Evolutionary conservation across 2,797 vertebrate genomes (phyloP).

Genomic region (Galagoides demidoff): DNA sequence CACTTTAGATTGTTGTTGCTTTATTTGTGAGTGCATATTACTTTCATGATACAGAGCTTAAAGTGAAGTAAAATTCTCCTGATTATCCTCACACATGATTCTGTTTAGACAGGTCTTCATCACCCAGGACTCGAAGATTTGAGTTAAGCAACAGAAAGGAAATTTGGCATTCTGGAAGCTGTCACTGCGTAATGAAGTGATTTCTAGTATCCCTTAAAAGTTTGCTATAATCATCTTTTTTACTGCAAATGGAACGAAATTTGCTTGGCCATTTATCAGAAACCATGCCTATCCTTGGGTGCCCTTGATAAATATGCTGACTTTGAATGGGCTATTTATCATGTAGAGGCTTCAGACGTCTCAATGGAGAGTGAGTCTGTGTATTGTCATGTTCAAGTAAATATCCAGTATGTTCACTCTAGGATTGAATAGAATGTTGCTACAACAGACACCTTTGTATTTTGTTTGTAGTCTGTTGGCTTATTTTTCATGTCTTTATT

Average conservation of each 20-base stretch:
- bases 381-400: not conserved
- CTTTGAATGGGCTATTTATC: constrained; percentile 32
- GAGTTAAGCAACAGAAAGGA: constrained; percentile 13
- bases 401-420: not conserved
- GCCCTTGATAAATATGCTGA: constrained; percentile 46
- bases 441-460: not conserved
- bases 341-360: not conserved
- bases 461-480: not conserved
- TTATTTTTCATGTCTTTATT: not conserved
- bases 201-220: constrained; percentile 37
- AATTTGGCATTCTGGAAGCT: not conserved
- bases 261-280: constrained; percentile 59
- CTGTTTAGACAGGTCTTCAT: not conserved
- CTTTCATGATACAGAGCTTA: not conserved
- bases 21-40: not conserved
- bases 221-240: constrained; percentile 49
- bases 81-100: not conserved
- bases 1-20: not conserved
- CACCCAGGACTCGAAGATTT: not conserved
- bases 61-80: not conserved
- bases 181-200: constrained; percentile 14
- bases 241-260: constrained; percentile 56
- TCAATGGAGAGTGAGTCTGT: not conserved
- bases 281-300: not conserved
- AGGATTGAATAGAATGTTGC: not conserved